Conservation (phyloP, 30 jellyfish, hydroid and myxozoan genomes). For the Aurelia aurita complex sp. Pacific region DNA sequence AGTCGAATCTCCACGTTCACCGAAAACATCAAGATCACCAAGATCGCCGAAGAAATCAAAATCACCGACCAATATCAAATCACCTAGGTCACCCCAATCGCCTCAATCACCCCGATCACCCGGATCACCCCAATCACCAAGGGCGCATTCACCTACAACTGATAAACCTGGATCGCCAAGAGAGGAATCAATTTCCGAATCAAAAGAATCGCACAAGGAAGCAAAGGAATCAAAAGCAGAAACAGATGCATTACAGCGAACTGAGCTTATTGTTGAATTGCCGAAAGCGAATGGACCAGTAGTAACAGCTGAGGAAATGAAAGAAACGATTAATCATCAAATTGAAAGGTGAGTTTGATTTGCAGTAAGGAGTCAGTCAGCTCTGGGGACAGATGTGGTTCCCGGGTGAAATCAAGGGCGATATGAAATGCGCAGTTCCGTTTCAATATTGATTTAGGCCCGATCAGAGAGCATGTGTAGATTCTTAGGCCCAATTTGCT, state of each 20-base stretch:
- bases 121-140: conserved; percentile 25
- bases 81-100: conserved; percentile 17
- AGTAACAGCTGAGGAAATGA: not conserved
- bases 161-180: not conserved
- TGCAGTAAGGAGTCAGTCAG: not conserved
- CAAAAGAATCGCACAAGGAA: not conserved
- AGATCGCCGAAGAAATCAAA: conserved; percentile 46
- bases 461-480: too few relatives aligned
- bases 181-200: not conserved
- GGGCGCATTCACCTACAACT: not conserved
- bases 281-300: conserved; percentile 54
- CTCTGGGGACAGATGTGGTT: too few relatives aligned
- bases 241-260: not conserved
- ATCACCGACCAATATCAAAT: conserved; percentile 17
- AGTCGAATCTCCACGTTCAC: conserved; percentile 59
- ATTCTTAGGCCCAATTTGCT: too few relatives aligned
- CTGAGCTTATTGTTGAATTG: conserved; percentile 9
- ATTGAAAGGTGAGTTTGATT: not conserved
- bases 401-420: too few relatives aligned
- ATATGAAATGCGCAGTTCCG: too few relatives aligned
- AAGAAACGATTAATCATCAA: not conserved
- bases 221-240: not conserved
- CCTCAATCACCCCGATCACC: conserved; percentile 8
- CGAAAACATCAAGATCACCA: conserved; percentile 18
- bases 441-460: too few relatives aligned